Evolutionary conservation across 2,888 invertebrate genomes (phyloP).

Genomic region (Doris montereyensis): DNA sequence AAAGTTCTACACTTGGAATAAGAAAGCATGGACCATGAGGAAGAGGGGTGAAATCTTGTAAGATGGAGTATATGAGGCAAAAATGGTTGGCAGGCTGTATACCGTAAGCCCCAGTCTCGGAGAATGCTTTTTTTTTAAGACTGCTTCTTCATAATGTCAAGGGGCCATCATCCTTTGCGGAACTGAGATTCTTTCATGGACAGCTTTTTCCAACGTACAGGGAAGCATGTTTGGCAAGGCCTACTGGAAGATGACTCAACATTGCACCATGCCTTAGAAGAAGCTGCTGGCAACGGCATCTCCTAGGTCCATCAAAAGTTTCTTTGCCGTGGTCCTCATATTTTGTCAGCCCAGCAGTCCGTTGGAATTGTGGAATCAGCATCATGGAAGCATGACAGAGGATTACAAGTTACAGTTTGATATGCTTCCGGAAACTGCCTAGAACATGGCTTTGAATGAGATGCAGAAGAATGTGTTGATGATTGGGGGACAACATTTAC

Average conservation of each 20-base stretch:
- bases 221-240: constrained; percentile 7
- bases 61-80: not conserved
- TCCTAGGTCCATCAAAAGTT: not conserved
- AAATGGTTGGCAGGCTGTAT: not conserved
- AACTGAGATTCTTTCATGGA: not conserved
- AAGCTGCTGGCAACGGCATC: not conserved
- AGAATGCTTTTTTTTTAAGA: not conserved
- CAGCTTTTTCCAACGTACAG: not conserved
- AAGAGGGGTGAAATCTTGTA: not conserved
- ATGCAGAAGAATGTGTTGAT: not conserved
- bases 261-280: not conserved
- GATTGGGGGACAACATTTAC: not conserved
- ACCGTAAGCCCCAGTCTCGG: not conserved
- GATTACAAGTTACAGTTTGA: not conserved
- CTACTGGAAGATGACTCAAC: constrained; percentile 10
- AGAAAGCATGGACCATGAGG: not conserved
- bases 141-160: not conserved
- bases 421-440: not conserved
- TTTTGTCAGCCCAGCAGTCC: not conserved
- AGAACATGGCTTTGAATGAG: constrained; percentile 4
- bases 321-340: not conserved
- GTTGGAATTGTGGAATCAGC: not conserved
- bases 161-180: not conserved
- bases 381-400: not conserved
- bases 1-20: not conserved